A percentile compares a stretch with the other conserved stretches of the same genome.
Conservation (phyloP, 37 sponge, comb jelly and placozoan genomes). For the Haliclona indistincta region DNA sequence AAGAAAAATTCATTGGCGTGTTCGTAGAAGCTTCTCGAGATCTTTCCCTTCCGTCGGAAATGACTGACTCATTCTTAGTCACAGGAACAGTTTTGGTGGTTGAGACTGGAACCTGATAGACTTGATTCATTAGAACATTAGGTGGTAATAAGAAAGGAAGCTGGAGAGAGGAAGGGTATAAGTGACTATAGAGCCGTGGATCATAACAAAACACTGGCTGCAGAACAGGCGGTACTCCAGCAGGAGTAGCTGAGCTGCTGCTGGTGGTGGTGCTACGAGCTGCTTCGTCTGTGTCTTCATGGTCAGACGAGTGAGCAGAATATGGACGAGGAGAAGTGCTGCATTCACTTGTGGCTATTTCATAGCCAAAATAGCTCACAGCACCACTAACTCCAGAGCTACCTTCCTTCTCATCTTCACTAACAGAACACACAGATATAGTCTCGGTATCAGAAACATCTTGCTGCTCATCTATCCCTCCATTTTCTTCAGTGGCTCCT, state of each 20-base stretch:
- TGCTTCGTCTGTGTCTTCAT: neutral
- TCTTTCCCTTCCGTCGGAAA: neutral
- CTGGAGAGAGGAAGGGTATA: neutral
- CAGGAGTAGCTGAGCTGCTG: too few relatives aligned
- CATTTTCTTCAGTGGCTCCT: neutral
- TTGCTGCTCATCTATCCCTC: neutral
- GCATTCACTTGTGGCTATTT: neutral
- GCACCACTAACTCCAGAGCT: neutral
- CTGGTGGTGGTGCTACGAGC: too few relatives aligned
- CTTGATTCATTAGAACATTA: neutral
- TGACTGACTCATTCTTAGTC: neutral
- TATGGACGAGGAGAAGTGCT: neutral
- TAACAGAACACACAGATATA: neutral
- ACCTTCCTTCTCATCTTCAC: neutral
- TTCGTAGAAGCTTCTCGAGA: neutral
- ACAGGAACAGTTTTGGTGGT: neutral
- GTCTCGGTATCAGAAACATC: neutral
- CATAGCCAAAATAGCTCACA: slow-evolving; percentile 9
- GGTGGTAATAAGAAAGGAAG: neutral
- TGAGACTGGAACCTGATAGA: neutral
- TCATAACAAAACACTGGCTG: slow-evolving; percentile 1
- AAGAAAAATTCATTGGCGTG: neutral
- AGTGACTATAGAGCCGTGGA: neutral
- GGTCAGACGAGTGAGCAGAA: neutral
- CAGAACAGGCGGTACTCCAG: neutral